Evolutionary conservation across 2,888 invertebrate genomes (phyloP), one percentile per base, ranked within the genome.

Genomic region (Podabrus alpinus): DNA sequence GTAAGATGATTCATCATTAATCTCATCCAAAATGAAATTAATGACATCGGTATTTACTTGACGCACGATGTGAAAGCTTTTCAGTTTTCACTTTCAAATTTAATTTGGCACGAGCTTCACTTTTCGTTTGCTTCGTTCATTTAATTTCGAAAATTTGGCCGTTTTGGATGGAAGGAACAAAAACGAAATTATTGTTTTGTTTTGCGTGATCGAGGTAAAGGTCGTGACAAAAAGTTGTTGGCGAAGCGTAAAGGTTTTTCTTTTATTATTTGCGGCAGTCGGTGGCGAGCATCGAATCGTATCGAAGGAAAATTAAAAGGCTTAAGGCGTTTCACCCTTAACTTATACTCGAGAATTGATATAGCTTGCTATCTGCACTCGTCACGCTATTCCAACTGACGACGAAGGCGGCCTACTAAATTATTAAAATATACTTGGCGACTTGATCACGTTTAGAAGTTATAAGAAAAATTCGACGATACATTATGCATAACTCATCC

Each of bases 401-500:
- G 61, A 45, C 75, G 75, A 77, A 76, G 77, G 76, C 79, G 77
- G 79, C 69, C 21, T 64, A 19, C 16, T 75, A 70, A 61, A 82
- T 82, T 82, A 83, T 83, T 82, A 83, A 83, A 81, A 80, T 81
- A 80, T 81, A 80, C 81, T 75, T 79, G 79, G 81, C 78, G 81
- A 82, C 79, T 82, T 82, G 81, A 81, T 82, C 83, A 83, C 82
- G 82, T 84, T 84, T 82, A 81, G 82, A 81, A 82, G 80, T 79
- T 80, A 77, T 80, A 82, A 81, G 81, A 75, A 75, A 75, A 75
- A 75, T 78, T 80, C 76, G 78, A 78, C 79, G 81, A 83, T 84
- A 84, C 83, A 83, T 84, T 83, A 84, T 84, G 84, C 83, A 84
- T 83, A 81, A 77, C 82, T 82, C 81, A 83, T 83, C 82, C 82